These are phyloP conservation scores for Trachelus troglodyta DNA, from an alignment of 2,888 invertebrate species.

Conservation along the genomic window DNA sequence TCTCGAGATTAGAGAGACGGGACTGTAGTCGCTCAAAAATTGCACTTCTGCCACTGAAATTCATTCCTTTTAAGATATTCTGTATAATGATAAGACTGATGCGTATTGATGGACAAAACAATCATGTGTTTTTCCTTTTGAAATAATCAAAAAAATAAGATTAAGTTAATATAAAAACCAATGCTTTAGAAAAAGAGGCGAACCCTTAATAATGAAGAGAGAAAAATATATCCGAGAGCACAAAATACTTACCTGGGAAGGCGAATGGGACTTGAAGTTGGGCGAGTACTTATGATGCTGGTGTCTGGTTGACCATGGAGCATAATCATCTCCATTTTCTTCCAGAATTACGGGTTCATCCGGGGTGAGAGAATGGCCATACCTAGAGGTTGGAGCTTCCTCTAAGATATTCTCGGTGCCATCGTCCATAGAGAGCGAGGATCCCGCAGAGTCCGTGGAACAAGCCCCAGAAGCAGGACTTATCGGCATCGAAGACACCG, in stretches of 20 bases:
- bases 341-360: conserved; percentile 76
- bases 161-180: background rate
- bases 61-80: too few relatives aligned
- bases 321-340: conserved; percentile 73
- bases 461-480: conserved; percentile 73
- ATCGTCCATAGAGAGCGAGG: conserved; percentile 76
- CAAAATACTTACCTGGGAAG: conserved; percentile 59
- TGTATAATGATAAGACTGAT: too few relatives aligned
- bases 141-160: background rate
- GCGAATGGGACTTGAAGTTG: conserved; percentile 66
- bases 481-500: conserved; percentile 70
- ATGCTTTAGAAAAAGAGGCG: too few relatives aligned
- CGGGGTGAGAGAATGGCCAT: conserved; percentile 70
- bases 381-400: conserved; percentile 57
- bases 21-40: too few relatives aligned
- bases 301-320: conserved; percentile 55
- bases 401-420: conserved; percentile 65
- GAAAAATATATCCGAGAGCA: background rate
- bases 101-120: too few relatives aligned
- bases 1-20: too few relatives aligned
- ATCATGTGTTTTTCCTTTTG: too few relatives aligned
- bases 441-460: conserved; percentile 77
- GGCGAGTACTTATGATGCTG: conserved; percentile 62
- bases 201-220: background rate
- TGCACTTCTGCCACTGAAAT: too few relatives aligned